Evolutionary conservation across 2,113 vertebrate genomes (phyloP), one percentile per base, ranked within the genome.

Genomic region (Solenodon paradoxus): DNA sequence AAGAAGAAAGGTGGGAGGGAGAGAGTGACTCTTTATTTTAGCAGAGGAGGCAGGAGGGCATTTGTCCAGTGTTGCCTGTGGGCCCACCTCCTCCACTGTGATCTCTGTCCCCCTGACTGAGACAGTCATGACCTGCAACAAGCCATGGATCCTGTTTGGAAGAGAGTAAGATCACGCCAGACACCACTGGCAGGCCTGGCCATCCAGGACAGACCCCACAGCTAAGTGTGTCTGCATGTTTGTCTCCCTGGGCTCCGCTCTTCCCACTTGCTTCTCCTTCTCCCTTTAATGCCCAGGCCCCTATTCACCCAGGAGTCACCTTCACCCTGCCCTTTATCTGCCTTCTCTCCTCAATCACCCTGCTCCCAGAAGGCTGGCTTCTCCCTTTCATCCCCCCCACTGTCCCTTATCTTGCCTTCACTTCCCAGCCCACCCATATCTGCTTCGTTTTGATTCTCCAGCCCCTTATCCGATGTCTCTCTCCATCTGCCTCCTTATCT

Each of bases 401-500:
- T n/a, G n/a, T 42, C 51, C 38, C 42, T 96, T 95, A 92, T 95
- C 94, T 59, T 16, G 1, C 26, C 26, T 59, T 22, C 8, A 1
- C 47, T 55, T 45, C 59, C 16, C 35, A 87, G 92, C 78, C 68
- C 32, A 20, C 55, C 71, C 35, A 6, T 53, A 19, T 40, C 91
- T 84, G 89, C 83, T 71, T 83, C 78, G 90, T 74, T 85, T 61
- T 35, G 4, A 51, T n/a, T 92, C 77, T 64, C 16, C 30, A 59
- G 17, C 15, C 77, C 53, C 68, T 77, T 92, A 91, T 96, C 96
- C 89, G 80, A 92, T 55, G 63, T 40, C 71, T 20, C 42, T 72
- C 66, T 80, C 88, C 63, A 90, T 85, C 69, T 9, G 47, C 19
- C 61, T n/a, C 78, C 49, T 96, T 96, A 96, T 96, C 95, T 84